Conservation (phyloP, 92 coral and sea anemone species). For the Siderastrea radians region DNA sequence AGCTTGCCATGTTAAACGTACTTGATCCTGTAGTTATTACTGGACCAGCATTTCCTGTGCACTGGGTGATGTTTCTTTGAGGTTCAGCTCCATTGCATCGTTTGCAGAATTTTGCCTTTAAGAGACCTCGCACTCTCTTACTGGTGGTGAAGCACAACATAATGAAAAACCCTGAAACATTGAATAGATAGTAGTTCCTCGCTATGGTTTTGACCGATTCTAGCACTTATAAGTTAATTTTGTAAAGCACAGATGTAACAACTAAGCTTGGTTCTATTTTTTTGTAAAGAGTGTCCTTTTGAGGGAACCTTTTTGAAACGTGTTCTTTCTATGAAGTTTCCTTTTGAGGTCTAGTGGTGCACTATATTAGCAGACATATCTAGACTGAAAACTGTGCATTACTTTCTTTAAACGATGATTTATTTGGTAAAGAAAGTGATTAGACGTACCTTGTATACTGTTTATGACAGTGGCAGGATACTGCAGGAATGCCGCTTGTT, state of each 20-base stretch:
- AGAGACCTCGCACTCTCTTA: slow-evolving; percentile 23
- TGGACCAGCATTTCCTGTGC: not conserved
- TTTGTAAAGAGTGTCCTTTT: too few relatives aligned
- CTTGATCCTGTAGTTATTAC: not conserved
- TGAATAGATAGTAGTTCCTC: not conserved
- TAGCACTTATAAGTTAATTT: too few relatives aligned
- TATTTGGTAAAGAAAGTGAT: too few relatives aligned
- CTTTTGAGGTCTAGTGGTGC: too few relatives aligned
- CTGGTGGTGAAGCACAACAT: slow-evolving; percentile 34
- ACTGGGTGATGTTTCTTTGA: not conserved
- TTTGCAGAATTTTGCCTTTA: slow-evolving; percentile 13
- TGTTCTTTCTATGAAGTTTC: too few relatives aligned
- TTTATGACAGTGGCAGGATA: slow-evolving; percentile 29
- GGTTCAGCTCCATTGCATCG: not conserved
- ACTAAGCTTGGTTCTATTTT: too few relatives aligned
- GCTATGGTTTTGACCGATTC: too few relatives aligned
- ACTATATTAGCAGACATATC: too few relatives aligned
- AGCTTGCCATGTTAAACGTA: not conserved
- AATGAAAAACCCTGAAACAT: slow-evolving; percentile 30
- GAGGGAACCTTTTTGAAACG: too few relatives aligned
- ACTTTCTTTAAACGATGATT: too few relatives aligned
- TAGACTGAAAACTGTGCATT: too few relatives aligned
- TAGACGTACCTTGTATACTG: slow-evolving; percentile 36
- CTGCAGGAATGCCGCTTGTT: slow-evolving; percentile 21
- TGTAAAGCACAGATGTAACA: too few relatives aligned